Conservation (phyloP, 2,113 vertebrate genomes). For the Mustela lutreola region DNA sequence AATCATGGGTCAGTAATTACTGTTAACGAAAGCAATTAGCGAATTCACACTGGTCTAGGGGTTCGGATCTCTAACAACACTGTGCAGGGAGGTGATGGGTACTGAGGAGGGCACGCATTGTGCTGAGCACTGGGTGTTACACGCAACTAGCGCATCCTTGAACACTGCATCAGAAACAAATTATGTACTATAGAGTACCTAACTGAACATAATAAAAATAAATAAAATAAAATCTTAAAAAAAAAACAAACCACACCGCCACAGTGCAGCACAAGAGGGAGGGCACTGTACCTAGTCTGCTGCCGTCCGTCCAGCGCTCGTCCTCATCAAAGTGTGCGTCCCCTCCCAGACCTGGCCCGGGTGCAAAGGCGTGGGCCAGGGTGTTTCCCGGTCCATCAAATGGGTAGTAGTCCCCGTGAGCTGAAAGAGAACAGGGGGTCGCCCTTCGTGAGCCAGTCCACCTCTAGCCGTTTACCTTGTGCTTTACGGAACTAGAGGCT, state of each 20-base stretch:
- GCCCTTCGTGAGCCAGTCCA: neutral
- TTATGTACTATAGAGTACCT: too few relatives aligned
- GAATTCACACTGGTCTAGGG: neutral
- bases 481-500: neutral
- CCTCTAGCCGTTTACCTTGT: neutral
- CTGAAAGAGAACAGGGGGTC: conserved; percentile 50
- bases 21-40: neutral
- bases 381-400: conserved; percentile 76
- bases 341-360: conserved; percentile 72
- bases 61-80: neutral
- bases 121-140: too few relatives aligned
- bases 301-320: conserved; percentile 65
- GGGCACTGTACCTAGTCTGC: neutral
- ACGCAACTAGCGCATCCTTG: too few relatives aligned
- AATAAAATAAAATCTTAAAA: too few relatives aligned
- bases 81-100: too few relatives aligned
- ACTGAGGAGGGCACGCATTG: too few relatives aligned
- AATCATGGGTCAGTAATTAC: neutral
- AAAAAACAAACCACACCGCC: too few relatives aligned
- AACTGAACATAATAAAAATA: too few relatives aligned
- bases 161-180: too few relatives aligned
- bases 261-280: neutral
- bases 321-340: conserved; percentile 76
- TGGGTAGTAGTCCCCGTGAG: conserved; percentile 70
- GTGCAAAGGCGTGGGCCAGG: conserved; percentile 72